Conservation (phyloP, 2,888 invertebrate species). For the Drosophila gaucha region DNA sequence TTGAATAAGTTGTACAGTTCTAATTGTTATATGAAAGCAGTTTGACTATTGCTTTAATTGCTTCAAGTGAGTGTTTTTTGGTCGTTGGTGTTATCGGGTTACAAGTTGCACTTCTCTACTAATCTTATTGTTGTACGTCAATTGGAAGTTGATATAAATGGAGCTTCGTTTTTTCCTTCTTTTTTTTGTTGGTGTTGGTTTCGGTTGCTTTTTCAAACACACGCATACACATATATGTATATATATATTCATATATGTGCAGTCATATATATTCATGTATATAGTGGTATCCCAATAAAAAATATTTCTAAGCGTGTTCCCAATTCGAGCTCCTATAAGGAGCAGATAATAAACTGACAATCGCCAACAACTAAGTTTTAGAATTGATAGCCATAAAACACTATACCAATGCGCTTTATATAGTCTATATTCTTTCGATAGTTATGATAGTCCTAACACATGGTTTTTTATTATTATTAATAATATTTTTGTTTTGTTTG, state of each 20-base stretch:
- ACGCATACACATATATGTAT: background rate
- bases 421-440: conserved; percentile 48
- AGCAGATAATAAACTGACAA: conserved; percentile 66
- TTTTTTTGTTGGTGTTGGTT: too few species aligned
- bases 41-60: conserved; percentile 47
- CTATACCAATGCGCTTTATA: conserved; percentile 44
- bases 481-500: conserved; percentile 5
- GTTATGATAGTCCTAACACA: conserved; percentile 51
- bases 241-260: conserved; percentile 20
- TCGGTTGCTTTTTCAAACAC: conserved; percentile 25
- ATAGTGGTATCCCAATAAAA: conserved; percentile 44
- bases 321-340: conserved; percentile 72
- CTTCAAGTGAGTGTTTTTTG: conserved; percentile 35
- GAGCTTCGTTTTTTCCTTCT: conserved; percentile 32
- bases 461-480: conserved; percentile 19
- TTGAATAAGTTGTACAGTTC: conserved; percentile 30
- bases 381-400: conserved; percentile 45
- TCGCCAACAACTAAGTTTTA: conserved; percentile 48
- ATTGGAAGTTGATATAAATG: conserved; percentile 53
- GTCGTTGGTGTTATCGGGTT: conserved; percentile 26
- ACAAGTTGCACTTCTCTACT: conserved; percentile 19
- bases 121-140: conserved; percentile 56
- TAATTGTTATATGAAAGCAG: conserved; percentile 37
- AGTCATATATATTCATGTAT: background rate
- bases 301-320: conserved; percentile 61